Conservation (phyloP, 2,888 invertebrate genomes). For the Crematogaster levior region DNA sequence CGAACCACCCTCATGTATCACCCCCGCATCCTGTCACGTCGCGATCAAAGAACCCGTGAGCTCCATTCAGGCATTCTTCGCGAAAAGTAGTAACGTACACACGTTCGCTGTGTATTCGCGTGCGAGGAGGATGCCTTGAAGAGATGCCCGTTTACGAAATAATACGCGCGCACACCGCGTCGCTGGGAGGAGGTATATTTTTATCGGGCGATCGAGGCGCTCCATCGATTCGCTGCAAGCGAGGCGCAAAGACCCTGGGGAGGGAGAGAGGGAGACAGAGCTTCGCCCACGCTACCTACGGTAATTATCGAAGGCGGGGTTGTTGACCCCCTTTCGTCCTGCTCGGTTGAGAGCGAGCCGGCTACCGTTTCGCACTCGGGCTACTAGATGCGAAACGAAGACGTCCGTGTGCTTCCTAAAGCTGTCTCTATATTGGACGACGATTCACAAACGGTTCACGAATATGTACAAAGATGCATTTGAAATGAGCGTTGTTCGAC, state of each 20-base stretch:
- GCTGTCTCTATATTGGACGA: not conserved
- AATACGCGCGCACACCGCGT: constrained; percentile 54
- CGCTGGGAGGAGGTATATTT: constrained; percentile 62
- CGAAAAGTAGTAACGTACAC: constrained; percentile 9
- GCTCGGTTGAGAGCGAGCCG: constrained; percentile 62
- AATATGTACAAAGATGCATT: not conserved
- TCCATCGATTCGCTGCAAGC: constrained; percentile 74
- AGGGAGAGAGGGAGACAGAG: constrained; percentile 55
- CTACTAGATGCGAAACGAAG: constrained; percentile 42
- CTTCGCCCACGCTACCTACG: constrained; percentile 70
- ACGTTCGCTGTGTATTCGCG: constrained; percentile 11
- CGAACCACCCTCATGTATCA: constrained; percentile 18
- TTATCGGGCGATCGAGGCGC: constrained; percentile 72
- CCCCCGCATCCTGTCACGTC: not conserved
- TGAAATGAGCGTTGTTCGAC: not conserved
- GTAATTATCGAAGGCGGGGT: constrained; percentile 75
- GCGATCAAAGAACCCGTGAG: constrained; percentile 43
- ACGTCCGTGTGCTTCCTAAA: constrained; percentile 25
- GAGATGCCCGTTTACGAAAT: constrained; percentile 64
- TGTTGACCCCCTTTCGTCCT: constrained; percentile 75
- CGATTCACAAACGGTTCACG: not conserved
- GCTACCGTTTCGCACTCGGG: constrained; percentile 13
- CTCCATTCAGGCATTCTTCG: constrained; percentile 22
- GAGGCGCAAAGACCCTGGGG: constrained; percentile 69
- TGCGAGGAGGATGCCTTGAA: not conserved